These are phyloP conservation scores for Sigmodon hispidus DNA, from an alignment of 2,113 vertebrate species.

Conservation along the genomic window DNA sequence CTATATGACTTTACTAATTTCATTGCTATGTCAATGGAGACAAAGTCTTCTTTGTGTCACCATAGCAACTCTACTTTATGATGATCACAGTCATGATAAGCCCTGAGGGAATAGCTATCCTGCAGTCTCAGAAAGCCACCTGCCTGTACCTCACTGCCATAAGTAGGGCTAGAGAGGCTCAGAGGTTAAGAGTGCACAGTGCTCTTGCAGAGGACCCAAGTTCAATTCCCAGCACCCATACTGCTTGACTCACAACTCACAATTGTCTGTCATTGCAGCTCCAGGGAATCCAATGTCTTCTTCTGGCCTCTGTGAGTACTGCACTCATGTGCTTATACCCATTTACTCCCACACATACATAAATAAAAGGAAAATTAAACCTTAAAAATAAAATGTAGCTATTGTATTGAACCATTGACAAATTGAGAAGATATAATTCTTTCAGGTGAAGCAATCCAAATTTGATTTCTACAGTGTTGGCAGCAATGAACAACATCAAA, in stretches of 20 bases:
- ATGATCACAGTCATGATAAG: not conserved
- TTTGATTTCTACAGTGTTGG: not conserved
- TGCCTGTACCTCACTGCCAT: not conserved
- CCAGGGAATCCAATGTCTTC: no score
- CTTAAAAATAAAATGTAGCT: not conserved
- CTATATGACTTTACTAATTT: not conserved
- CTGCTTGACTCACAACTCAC: not conserved
- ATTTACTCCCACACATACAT: not conserved
- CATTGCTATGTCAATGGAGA: no score
- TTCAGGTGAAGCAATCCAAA: conserved; percentile 52
- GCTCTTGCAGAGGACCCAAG: not conserved
- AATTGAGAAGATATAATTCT: not conserved
- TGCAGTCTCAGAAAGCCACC: not conserved
- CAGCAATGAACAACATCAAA: not conserved
- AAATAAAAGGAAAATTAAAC: not conserved
- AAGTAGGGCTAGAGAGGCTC: not conserved
- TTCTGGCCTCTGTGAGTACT: not conserved
- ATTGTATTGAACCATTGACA: conserved; percentile 63
- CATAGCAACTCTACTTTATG: not conserved
- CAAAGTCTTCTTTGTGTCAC: not conserved
- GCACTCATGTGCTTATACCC: not conserved
- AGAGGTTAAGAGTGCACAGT: not conserved
- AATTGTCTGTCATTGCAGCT: not conserved
- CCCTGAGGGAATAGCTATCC: not conserved
- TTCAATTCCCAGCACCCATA: not conserved